Percentiles rank a stretch among this genome's conserved stretches.
Evolutionary conservation across 30 jellyfish, hydroid and myxozoan species (phyloP).

Genomic region (Pseudorhiza aurosa): DNA sequence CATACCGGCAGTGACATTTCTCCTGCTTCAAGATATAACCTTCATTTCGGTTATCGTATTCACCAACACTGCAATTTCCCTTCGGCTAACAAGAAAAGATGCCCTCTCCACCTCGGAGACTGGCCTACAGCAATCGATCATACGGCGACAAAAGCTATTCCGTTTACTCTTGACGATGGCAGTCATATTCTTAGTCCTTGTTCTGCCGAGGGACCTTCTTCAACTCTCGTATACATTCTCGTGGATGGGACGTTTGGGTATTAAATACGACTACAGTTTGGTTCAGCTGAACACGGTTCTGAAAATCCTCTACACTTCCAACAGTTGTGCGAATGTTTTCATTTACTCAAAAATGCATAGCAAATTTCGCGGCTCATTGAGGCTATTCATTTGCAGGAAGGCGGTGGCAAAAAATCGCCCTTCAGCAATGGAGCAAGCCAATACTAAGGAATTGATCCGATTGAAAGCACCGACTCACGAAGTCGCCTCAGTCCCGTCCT

Average conservation of each 20-base stretch:
- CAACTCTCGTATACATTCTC: slow-evolving; percentile 59
- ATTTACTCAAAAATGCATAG: slow-evolving; percentile 87
- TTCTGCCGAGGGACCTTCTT: slow-evolving; percentile 87
- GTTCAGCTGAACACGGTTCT: slow-evolving; percentile 56
- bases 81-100: slow-evolving; percentile 13
- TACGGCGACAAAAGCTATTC: slow-evolving; percentile 37
- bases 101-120: slow-evolving; percentile 12
- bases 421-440: no score
- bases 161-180: slow-evolving; percentile 74
- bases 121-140: slow-evolving; percentile 22
- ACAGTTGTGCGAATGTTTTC: slow-evolving; percentile 90
- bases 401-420: no score
- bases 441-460: no score
- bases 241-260: slow-evolving; percentile 72
- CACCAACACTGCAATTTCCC: slow-evolving; percentile 51
- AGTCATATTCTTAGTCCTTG: slow-evolving; percentile 54
- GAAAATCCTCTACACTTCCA: slow-evolving; percentile 81
- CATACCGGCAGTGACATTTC: slow-evolving; percentile 49
- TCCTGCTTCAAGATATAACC: slow-evolving; percentile 65
- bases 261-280: slow-evolving; percentile 18
- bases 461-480: no score
- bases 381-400: neutral
- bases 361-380: slow-evolving; percentile 15
- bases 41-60: slow-evolving; percentile 53
- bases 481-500: no score